Percentiles rank a stretch among this genome's conserved stretches.
Evolutionary conservation across 2,113 vertebrate genomes (phyloP).

Genomic region (Semicossyphus pulcher): DNA sequence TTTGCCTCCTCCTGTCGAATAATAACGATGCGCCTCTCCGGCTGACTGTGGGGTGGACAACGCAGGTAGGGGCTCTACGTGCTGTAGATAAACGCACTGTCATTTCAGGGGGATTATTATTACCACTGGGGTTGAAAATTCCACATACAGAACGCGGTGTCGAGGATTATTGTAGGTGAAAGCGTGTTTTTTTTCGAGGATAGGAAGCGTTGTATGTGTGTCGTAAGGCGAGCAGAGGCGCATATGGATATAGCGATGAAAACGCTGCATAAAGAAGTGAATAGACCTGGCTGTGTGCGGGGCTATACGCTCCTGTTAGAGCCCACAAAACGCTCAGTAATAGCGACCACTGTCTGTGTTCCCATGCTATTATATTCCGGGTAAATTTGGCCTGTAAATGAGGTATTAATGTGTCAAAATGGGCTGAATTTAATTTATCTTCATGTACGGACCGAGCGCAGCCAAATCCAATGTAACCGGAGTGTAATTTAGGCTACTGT

Average conservation of each 20-base stretch:
- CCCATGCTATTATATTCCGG: background rate
- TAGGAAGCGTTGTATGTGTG: slow-evolving; percentile 24
- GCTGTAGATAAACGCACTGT: slow-evolving; percentile 45
- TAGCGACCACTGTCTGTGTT: background rate
- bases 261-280: slow-evolving; percentile 71
- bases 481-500: slow-evolving; percentile 24
- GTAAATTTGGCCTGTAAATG: slow-evolving; percentile 6
- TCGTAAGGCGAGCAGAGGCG: slow-evolving; percentile 43
- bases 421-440: background rate
- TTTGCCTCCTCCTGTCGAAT: slow-evolving; percentile 74
- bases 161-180: slow-evolving; percentile 11
- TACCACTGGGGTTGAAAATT: slow-evolving; percentile 4
- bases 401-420: background rate
- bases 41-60: slow-evolving; percentile 68
- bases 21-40: slow-evolving; percentile 76
- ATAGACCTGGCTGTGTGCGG: slow-evolving; percentile 35
- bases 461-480: background rate
- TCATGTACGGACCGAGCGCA: background rate
- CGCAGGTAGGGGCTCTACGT: slow-evolving; percentile 73
- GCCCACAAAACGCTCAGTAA: background rate
- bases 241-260: slow-evolving; percentile 60
- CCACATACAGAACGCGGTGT: slow-evolving; percentile 22
- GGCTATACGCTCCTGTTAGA: slow-evolving; percentile 10
- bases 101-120: slow-evolving; percentile 23
- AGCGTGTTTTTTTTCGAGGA: slow-evolving; percentile 22